Evolutionary conservation across 2,797 vertebrate species (phyloP).

Genomic region (Zenarchopterus dispar): DNA sequence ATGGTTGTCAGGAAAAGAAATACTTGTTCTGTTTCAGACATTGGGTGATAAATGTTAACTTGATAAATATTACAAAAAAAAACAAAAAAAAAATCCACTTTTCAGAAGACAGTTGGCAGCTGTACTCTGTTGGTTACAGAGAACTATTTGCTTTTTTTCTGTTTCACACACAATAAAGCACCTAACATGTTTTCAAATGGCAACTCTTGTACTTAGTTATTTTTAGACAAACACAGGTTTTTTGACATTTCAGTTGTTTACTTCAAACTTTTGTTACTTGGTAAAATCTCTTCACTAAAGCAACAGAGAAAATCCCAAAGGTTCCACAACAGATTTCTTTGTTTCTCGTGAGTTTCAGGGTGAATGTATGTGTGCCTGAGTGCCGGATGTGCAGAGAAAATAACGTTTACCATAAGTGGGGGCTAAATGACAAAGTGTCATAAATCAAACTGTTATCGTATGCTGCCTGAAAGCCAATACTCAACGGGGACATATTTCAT

Average conservation of each 20-base stretch:
- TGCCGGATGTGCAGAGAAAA: constrained; percentile 48
- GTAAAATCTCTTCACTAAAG: constrained; percentile 65
- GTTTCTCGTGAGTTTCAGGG: constrained; percentile 35
- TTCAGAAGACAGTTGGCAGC: constrained; percentile 65
- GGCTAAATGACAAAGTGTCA: constrained; percentile 44
- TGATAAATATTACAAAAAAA: constrained; percentile 26
- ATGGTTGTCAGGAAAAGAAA: background rate
- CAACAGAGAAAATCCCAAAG: constrained; percentile 67
- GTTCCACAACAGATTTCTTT: constrained; percentile 62
- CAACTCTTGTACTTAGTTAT: constrained; percentile 62
- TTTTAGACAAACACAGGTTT: constrained; percentile 66
- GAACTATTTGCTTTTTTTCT: constrained; percentile 58
- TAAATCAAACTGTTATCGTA: constrained; percentile 36
- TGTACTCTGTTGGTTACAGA: constrained; percentile 53
- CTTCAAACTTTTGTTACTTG: constrained; percentile 70
- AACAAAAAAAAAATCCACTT: constrained; percentile 40
- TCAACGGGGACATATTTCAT: constrained; percentile 35
- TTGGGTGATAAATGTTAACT: constrained; percentile 41
- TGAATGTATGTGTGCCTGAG: constrained; percentile 30
- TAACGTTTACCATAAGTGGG: constrained; percentile 30
- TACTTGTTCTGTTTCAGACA: constrained; percentile 13
- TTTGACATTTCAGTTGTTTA: constrained; percentile 76
- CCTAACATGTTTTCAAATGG: constrained; percentile 62
- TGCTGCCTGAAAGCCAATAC: constrained; percentile 30
- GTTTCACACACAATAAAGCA: constrained; percentile 42